Base-by-base conservation (phyloP, 2,113 vertebrate genomes). In the Octodon degus region DNA sequence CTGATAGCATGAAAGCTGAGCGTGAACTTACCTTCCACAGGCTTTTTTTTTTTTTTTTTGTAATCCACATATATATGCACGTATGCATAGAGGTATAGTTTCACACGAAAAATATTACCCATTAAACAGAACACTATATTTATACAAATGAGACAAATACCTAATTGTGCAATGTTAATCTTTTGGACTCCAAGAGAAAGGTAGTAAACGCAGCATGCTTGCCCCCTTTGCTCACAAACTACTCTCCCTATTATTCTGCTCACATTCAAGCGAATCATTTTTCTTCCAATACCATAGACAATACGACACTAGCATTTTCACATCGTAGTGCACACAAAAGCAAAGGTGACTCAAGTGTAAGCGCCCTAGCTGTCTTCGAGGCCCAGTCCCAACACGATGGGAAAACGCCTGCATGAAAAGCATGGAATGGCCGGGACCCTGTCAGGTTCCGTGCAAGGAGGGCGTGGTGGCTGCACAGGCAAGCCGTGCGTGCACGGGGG, bases 231-330 rank as follows among this genome's bases (percentile, higher is more conserved):
- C 34, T 87, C 62, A 91, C 37, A 43, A 91, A 79, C 17, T 50
- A 19, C 43, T 74, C 60, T 32, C 7, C 4, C 32, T 89, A 77
- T 91, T 72, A 76, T 5, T 80, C 58, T 62, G 53, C 16, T 86
- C 53, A 89, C 62, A 89, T 0, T 53, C 19, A 86, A 79, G 53
- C 74, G 68, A 87, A 81, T 32, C 5, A 3, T 24, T 72, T 90
- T 90, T 93, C 53, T 84, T 89, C 91, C 53, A 82, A 62, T 12
- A 82, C 62, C 68, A 2, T 65, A 47, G 93, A 89, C 63, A 86
- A 70, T 43, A 63, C 22, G 17, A 90, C 27, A 84, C 3, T 32
- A 72, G n/a, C 22, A 55, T 89, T 79, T 87, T 65, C 90, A 91
- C 12, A 25, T 95, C 68, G 72, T 67, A 55, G 20, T 67, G 14